Conservation (phyloP, 2,797 vertebrate species). For the Helostoma temminkii region DNA sequence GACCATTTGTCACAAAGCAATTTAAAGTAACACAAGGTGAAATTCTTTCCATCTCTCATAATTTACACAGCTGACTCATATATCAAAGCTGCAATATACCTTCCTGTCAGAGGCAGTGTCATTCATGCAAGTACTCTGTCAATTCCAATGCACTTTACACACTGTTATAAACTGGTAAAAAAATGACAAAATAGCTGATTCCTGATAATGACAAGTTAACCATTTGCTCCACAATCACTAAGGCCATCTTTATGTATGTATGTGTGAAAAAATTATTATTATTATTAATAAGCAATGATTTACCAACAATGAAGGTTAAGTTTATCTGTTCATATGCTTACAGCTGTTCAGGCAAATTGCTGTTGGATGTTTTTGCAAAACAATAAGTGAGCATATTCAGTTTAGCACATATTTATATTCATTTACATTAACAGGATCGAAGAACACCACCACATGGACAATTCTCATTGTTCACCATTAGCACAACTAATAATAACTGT, state of each 20-base stretch:
- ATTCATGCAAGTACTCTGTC: slow-evolving; percentile 15
- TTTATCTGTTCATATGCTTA: slow-evolving; percentile 33
- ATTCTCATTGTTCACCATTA: slow-evolving; percentile 20
- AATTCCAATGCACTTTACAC: slow-evolving; percentile 1
- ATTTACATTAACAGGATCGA: slow-evolving; percentile 24
- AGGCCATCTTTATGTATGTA: slow-evolving; percentile 16
- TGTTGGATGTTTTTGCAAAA: slow-evolving; percentile 28
- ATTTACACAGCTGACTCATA: slow-evolving; percentile 33
- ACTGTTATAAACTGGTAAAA: background rate
- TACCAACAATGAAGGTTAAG: slow-evolving; percentile 21
- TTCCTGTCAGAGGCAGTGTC: slow-evolving; percentile 41
- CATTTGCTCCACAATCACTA: background rate
- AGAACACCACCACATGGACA: slow-evolving; percentile 6
- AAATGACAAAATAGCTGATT: background rate
- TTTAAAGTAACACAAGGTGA: slow-evolving; percentile 36
- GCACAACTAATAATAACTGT: slow-evolving; percentile 41
- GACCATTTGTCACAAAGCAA: slow-evolving; percentile 42
- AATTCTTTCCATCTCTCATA: slow-evolving; percentile 33
- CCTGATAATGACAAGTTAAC: slow-evolving; percentile 1
- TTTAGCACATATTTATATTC: slow-evolving; percentile 1
- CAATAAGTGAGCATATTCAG: slow-evolving; percentile 18
- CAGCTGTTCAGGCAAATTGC: slow-evolving; percentile 44
- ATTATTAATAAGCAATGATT: slow-evolving; percentile 37
- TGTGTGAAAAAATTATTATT: slow-evolving; percentile 11
- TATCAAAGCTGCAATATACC: slow-evolving; percentile 22